Conservation (phyloP, 2,888 invertebrate species). For the Gasteruption jaculator region DNA sequence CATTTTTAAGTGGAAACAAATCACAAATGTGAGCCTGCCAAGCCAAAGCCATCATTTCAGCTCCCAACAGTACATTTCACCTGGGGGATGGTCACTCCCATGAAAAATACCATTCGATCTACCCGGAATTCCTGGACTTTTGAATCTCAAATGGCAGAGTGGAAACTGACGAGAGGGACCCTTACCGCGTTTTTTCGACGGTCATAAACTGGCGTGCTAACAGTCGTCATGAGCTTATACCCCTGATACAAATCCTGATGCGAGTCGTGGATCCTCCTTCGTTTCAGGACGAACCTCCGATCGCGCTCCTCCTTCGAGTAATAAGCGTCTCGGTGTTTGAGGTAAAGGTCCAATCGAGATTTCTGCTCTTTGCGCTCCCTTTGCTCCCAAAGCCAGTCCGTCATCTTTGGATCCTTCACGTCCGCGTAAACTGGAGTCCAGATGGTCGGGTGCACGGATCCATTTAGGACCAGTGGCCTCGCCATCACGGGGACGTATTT, state of each 20-base stretch:
- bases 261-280: constrained; percentile 57
- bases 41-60: too few species aligned
- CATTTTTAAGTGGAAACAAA: too few species aligned
- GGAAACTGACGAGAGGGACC: too few species aligned
- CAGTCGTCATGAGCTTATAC: constrained; percentile 86
- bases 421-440: constrained; percentile 98
- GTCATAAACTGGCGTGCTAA: constrained; percentile 91
- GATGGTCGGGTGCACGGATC: constrained; percentile 81
- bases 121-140: too few species aligned
- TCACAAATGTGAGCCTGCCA: too few species aligned
- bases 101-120: too few species aligned
- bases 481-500: constrained; percentile 98
- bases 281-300: constrained; percentile 56
- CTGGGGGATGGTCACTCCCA: too few species aligned
- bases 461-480: constrained; percentile 84
- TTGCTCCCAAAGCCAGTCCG: constrained; percentile 86
- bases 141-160: too few species aligned
- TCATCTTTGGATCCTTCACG: constrained; percentile 84
- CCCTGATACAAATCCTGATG: constrained; percentile 57
- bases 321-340: constrained; percentile 59
- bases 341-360: constrained; percentile 67
- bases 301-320: constrained; percentile 64
- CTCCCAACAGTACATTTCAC: too few species aligned
- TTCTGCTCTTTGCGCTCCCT: constrained; percentile 77
- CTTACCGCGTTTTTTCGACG: constrained; percentile 79